phyloP scores from a whole-genome alignment of 2,113 vertebrate species.

The Gopherus evgoodei region DNA sequence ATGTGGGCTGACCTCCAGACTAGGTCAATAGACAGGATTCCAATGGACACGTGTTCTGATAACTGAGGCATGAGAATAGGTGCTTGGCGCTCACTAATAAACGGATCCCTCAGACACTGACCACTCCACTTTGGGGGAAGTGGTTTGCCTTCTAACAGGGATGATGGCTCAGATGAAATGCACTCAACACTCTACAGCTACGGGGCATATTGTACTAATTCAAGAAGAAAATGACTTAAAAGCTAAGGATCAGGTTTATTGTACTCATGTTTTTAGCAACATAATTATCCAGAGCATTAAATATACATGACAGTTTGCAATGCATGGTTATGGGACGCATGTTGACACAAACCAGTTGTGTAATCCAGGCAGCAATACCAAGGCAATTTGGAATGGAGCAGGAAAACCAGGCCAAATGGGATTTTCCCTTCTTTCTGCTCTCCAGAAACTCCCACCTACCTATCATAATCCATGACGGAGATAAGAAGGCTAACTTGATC shows the following conservation, averaged over 20 bases:
- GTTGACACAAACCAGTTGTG: background rate
- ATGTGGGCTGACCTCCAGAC: background rate
- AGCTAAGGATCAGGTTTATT: background rate
- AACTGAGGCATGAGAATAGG: background rate
- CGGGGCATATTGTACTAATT: background rate
- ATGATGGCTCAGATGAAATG: background rate
- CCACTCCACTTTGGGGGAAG: background rate
- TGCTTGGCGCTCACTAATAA: background rate
- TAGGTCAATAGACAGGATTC: fast-evolving
- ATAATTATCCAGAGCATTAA: background rate
- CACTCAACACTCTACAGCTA: background rate
- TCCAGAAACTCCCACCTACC: constrained; percentile 80
- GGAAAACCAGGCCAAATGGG: background rate
- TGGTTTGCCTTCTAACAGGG: background rate
- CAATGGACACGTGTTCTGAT: fast-evolving
- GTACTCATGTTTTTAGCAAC: background rate
- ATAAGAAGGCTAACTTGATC: constrained; percentile 98
- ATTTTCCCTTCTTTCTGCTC: background rate
- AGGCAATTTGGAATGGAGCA: background rate
- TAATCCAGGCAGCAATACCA: fast-evolving
- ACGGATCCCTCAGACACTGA: background rate
- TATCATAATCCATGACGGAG: constrained; percentile 98
- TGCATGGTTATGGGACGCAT: background rate
- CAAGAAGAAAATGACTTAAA: background rate
- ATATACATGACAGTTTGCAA: background rate